Conservation (phyloP, 1,140 invertebrate genomes). For the Sinella curviseta region DNA sequence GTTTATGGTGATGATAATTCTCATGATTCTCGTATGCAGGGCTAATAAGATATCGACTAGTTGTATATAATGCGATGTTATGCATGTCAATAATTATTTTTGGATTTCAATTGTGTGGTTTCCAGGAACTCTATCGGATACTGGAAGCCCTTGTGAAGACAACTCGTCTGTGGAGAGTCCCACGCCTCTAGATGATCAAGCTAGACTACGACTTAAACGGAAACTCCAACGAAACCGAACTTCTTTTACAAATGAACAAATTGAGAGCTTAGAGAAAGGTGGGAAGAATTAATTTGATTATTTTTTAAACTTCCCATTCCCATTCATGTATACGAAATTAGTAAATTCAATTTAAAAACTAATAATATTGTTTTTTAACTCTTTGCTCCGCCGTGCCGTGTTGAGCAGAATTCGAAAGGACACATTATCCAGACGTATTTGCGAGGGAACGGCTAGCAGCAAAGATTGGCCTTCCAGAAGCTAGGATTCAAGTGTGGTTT, state of each 20-base stretch:
- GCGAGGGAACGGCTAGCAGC: conserved; percentile 90
- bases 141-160: conserved; percentile 49
- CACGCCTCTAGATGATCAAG: conserved; percentile 72
- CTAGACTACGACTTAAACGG: conserved; percentile 83
- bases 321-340: background rate
- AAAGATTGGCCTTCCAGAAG: conserved; percentile 95
- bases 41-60: no score
- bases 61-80: no score
- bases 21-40: no score
- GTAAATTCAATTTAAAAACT: background rate
- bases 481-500: conserved; percentile 98
- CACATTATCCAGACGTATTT: conserved; percentile 94
- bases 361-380: background rate
- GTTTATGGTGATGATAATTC: no score
- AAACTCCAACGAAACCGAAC: conserved; percentile 98
- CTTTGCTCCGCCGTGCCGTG: background rate
- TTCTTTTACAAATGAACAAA: conserved; percentile 98
- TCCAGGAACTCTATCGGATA: conserved; percentile 48
- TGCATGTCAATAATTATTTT: no score
- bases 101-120: no score
- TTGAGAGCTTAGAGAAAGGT: conserved; percentile 98
- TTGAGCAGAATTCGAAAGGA: conserved; percentile 75
- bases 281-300: conserved; percentile 41
- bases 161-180: conserved; percentile 65
- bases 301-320: background rate